These are phyloP conservation scores for Serranus cabrilla DNA, from an alignment of 2,797 vertebrate species.

Conservation along the genomic window DNA sequence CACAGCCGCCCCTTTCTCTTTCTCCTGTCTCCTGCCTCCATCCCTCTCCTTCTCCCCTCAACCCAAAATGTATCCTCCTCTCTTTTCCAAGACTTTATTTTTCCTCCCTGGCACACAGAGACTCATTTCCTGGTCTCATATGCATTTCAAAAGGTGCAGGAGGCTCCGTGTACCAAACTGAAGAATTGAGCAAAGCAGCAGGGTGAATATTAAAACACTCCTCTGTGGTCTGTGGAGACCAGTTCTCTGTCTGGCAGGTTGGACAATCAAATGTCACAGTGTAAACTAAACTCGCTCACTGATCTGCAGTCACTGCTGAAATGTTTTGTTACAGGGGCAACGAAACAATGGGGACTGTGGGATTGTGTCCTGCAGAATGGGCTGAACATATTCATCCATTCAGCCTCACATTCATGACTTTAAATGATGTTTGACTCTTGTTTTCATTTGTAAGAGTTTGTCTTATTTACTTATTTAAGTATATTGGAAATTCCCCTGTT, in stretches of 20 bases:
- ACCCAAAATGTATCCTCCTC: conserved; percentile 46
- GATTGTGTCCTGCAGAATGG: background rate
- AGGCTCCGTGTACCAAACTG: conserved; percentile 67
- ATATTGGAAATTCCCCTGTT: too few species aligned
- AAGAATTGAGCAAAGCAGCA: conserved; percentile 65
- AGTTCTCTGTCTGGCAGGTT: conserved; percentile 26
- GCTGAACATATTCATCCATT: background rate
- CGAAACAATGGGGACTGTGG: conserved; percentile 2
- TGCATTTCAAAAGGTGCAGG: conserved; percentile 81
- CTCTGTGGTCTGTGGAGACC: conserved; percentile 32
- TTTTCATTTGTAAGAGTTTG: too few species aligned
- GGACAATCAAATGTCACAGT: conserved; percentile 36
- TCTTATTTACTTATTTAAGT: too few species aligned
- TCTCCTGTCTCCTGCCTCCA: conserved; percentile 24
- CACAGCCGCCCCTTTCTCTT: conserved; percentile 14
- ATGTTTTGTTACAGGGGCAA: conserved; percentile 9
- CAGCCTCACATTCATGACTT: background rate
- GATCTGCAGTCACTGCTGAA: conserved; percentile 25
- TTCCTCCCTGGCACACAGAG: conserved; percentile 65
- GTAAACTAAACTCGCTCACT: conserved; percentile 23
- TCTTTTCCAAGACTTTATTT: conserved; percentile 57
- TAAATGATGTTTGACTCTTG: background rate
- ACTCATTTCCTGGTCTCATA: conserved; percentile 80
- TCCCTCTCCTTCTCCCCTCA: conserved; percentile 35
- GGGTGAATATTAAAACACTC: conserved; percentile 74